phyloP scores from a whole-genome alignment of 2,113 vertebrate genomes.

The Pimephales promelas region DNA sequence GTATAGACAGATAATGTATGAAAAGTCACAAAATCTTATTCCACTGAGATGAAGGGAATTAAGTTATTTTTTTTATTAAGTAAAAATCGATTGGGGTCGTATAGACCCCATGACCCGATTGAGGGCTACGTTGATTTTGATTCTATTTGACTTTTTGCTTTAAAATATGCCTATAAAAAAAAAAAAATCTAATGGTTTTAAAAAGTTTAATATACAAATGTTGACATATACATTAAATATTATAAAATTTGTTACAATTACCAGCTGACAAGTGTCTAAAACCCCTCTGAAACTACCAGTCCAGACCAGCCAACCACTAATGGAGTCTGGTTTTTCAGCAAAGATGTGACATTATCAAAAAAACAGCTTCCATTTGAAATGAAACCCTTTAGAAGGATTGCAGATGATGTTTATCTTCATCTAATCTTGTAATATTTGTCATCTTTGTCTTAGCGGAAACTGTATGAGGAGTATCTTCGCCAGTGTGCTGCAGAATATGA shows the following conservation, averaged over 20 bases:
- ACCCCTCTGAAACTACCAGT: background rate
- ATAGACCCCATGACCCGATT: no score
- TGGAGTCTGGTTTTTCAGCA: background rate
- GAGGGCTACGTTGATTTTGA: no score
- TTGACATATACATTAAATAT: no score
- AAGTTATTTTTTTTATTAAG: no score
- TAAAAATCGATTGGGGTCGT: no score
- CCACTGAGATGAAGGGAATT: no score
- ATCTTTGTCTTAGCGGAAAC: constrained; percentile 63
- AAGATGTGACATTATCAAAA: background rate
- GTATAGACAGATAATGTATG: no score
- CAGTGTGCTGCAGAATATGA: constrained; percentile 79
- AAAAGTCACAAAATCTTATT: no score
- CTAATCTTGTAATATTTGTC: constrained; percentile 4
- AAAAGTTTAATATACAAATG: no score
- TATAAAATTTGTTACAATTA: background rate
- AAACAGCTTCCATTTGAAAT: background rate
- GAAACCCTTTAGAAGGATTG: background rate
- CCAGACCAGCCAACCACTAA: background rate
- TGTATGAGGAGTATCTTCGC: constrained; percentile 78
- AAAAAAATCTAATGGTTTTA: no score
- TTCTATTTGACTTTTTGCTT: no score
- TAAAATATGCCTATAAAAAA: no score
- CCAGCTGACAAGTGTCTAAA: background rate
- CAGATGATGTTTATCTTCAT: background rate